These are phyloP conservation scores for Burhinus bistriatus DNA, from an alignment of 2,113 vertebrate species.

Conservation along the genomic window DNA sequence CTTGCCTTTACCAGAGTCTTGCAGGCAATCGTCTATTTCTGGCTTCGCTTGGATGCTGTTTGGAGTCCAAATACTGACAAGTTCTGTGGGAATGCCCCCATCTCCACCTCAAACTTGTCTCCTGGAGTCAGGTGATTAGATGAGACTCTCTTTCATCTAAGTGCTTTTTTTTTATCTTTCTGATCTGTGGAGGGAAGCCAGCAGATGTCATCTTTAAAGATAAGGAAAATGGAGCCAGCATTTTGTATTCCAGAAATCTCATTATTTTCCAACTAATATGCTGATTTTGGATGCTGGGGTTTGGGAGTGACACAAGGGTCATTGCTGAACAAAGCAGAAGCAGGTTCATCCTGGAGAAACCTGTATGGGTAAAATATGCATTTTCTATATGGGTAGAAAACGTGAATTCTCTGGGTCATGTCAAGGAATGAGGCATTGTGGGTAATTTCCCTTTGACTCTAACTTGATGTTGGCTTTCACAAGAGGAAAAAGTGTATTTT, in stretches of 20 bases:
- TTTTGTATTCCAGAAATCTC: constrained; percentile 38
- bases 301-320: neutral
- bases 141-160: constrained; percentile 34
- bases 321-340: constrained; percentile 41
- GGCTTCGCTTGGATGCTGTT: neutral
- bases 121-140: neutral
- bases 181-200: neutral
- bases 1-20: neutral
- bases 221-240: neutral
- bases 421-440: neutral
- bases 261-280: constrained; percentile 26
- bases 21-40: neutral
- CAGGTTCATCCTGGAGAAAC: neutral
- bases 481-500: constrained; percentile 31
- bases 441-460: neutral
- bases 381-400: neutral
- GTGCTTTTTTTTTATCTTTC: constrained; percentile 4
- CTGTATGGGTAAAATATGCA: neutral
- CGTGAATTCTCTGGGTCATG: neutral
- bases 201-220: constrained; percentile 17
- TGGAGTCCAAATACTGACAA: neutral
- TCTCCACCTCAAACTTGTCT: neutral
- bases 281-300: constrained; percentile 10
- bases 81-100: neutral
- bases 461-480: constrained; percentile 5